Base-by-base conservation (phyloP, 1,140 invertebrate genomes). In the Leguminivora glycinivorella region DNA sequence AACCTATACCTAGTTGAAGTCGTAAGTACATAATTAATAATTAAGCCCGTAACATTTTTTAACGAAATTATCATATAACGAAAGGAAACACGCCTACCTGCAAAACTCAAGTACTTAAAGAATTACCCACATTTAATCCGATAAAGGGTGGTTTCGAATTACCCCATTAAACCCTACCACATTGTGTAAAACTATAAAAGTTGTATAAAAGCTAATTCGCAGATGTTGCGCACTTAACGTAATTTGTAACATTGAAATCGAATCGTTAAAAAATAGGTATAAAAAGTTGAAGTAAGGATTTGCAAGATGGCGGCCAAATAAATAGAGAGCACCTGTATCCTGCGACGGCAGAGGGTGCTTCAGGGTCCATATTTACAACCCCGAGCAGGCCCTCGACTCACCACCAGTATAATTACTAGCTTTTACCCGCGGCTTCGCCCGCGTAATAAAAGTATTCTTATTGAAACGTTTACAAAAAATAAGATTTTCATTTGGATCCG, bases 311-410 rank as follows among this genome's bases (percentile, higher is more conserved):
- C 75, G 74, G 24, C 71, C 68, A 72, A 80, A 79, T 73, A 83
- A 81, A 78, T 68, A 70, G 63, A 52, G 47, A 70, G 75, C 87
- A 87, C 83, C 87, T 87, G 87, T 89, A 84, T 85, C 81, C 83
- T 75, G 70, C 72, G 43, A 56, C 12, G 43, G 70, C 22, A 60
- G 24, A 58, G 58, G 68, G 69, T 38, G 67, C 43, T 67, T n/a
- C 34, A 52, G 43, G 43, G 67, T 24, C 67, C 17, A 43, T 70
- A 22, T 52, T 22, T 22, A 19, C 47, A 52, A 9, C 47, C 14
- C 47, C 14, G 1, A 22, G 6, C 19, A 22, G 22, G 6, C 19
- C 2, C 5, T 52, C 2, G 47, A 6, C 17, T 52, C 19, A 10
- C 1, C 2, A 22, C 19, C 47, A 52, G 19, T 22, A 2, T 10